Conservation (phyloP, 2,113 vertebrate genomes). For the Scomber japonicus region DNA sequence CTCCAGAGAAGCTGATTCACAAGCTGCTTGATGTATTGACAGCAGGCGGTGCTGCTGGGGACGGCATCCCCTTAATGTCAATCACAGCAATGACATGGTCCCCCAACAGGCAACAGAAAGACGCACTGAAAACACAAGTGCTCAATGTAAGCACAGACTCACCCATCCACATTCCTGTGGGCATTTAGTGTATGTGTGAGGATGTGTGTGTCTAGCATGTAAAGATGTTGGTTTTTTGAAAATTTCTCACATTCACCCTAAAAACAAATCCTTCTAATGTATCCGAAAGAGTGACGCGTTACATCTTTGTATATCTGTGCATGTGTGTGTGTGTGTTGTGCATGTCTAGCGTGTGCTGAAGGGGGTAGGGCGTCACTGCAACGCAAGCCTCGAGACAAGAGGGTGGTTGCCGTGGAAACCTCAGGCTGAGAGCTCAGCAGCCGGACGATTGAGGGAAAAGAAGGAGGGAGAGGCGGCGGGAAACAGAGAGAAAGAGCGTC, state of each 20-base stretch:
- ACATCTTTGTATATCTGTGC: slow-evolving; percentile 35
- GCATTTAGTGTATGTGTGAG: not conserved
- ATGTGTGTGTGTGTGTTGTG: slow-evolving; percentile 49
- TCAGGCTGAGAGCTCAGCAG: slow-evolving; percentile 73
- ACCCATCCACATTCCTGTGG: not conserved
- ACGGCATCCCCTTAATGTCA: slow-evolving; percentile 54
- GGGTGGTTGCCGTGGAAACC: slow-evolving; percentile 87
- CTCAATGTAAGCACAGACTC: not conserved
- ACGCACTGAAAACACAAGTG: not conserved
- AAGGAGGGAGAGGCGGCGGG: slow-evolving; percentile 62
- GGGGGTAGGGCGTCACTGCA: slow-evolving; percentile 80
- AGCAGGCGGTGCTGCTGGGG: slow-evolving; percentile 44
- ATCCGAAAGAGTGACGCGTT: not conserved
- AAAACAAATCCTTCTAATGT: not conserved
- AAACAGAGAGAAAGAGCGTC: slow-evolving; percentile 40
- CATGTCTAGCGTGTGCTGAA: slow-evolving; percentile 66
- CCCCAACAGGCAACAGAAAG: slow-evolving; percentile 27
- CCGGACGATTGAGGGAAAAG: slow-evolving; percentile 68
- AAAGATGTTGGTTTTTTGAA: not conserved
- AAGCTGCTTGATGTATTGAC: slow-evolving; percentile 51
- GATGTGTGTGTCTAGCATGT: slow-evolving; percentile 6
- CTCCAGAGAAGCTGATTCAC: slow-evolving; percentile 65
- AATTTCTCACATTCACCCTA: not conserved
- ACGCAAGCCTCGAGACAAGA: slow-evolving; percentile 83
- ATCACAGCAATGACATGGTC: slow-evolving; percentile 48